Conservation (phyloP, 2,888 invertebrate species). For the Lasioglossum pauxillum region DNA sequence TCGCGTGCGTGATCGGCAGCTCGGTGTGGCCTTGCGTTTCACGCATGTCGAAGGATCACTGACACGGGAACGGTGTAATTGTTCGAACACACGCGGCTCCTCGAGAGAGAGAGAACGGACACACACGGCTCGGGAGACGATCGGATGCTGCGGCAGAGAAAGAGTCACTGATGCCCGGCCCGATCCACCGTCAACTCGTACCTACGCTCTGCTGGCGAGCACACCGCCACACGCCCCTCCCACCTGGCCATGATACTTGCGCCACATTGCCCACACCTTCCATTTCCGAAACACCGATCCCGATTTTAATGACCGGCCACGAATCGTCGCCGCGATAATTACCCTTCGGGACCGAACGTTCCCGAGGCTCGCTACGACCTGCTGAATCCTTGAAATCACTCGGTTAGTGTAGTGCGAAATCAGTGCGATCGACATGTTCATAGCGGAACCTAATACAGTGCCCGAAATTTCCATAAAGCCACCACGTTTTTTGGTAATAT, state of each 20-base stretch:
- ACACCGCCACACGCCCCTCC: slow-evolving; percentile 67
- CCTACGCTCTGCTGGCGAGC: slow-evolving; percentile 65
- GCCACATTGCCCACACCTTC: slow-evolving; percentile 70
- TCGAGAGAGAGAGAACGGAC: slow-evolving; percentile 19
- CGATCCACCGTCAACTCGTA: slow-evolving; percentile 77
- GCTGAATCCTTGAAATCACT: neutral
- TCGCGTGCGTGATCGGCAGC: neutral
- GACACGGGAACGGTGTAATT: neutral
- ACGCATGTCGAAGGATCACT: slow-evolving; percentile 30
- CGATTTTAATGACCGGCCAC: slow-evolving; percentile 14
- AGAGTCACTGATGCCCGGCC: slow-evolving; percentile 79
- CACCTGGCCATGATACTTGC: slow-evolving; percentile 65
- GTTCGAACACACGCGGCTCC: slow-evolving; percentile 18
- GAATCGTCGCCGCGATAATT: neutral
- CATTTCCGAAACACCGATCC: slow-evolving; percentile 54
- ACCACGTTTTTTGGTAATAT: too few species aligned
- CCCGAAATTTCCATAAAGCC: too few species aligned
- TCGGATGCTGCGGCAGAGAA: slow-evolving; percentile 80
- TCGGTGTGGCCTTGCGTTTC: slow-evolving; percentile 15
- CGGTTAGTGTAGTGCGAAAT: neutral
- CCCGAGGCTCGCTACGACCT: neutral
- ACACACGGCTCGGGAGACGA: slow-evolving; percentile 48
- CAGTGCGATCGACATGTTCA: neutral
- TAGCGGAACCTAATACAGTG: too few species aligned
- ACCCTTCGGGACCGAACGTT: neutral